phyloP scores from a whole-genome alignment of 2,797 vertebrate species.

The Saguinus oedipus region DNA sequence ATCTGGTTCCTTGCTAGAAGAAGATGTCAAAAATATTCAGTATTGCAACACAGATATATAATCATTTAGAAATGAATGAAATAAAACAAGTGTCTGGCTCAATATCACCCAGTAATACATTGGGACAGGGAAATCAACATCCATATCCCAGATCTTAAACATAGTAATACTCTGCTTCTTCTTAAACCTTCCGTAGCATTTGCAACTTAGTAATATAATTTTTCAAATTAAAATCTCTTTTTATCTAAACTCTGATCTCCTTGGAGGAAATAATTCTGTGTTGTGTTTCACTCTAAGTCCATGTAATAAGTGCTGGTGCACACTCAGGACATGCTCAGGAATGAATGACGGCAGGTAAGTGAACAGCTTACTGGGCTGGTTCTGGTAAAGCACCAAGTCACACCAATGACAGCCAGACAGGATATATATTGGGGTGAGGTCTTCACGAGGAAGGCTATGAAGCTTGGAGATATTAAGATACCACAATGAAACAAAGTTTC shows the following conservation, averaged over 20 bases:
- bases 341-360: not conserved
- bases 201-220: not conserved
- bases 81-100: not conserved
- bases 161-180: not conserved
- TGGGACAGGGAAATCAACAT: not conserved
- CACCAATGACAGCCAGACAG: not conserved
- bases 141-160: not conserved
- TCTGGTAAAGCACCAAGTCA: not conserved
- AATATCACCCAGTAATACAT: not conserved
- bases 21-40: not conserved
- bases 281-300: not conserved
- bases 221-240: not conserved
- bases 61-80: not conserved
- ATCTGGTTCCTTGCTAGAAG: not conserved
- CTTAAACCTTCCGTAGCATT: not conserved
- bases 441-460: not conserved
- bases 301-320: not conserved
- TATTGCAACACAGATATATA: not conserved
- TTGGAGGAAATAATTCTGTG: not conserved
- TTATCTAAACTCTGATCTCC: not conserved
- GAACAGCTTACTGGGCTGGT: rapidly evolving
- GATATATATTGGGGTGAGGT: not conserved
- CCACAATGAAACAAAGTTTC: not conserved
- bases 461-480: not conserved
- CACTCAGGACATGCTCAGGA: rapidly evolving